Evolutionary conservation across 2,888 invertebrate genomes (phyloP), one percentile per base, ranked within the genome.

Genomic region (Dorcus hopei): DNA sequence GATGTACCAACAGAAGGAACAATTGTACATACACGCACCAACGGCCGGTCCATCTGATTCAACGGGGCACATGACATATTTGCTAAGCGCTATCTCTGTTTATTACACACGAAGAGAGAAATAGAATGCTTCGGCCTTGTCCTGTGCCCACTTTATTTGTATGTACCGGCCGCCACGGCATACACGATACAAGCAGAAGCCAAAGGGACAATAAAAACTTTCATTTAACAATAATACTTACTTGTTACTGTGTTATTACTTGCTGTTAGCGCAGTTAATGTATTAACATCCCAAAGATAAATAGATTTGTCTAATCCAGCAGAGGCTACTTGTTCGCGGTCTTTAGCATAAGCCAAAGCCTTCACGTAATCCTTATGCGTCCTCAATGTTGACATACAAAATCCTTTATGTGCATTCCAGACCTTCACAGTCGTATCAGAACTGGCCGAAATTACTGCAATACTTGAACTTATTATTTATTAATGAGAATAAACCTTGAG

Each of bases 341-440:
- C 97, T 77, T 92, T 93, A 14, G 98, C 98, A 79, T 99, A 99
- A 0, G 99, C 98, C 72, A 99, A 79, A 16, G 97, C 95, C 77
- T 97, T 93, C 8, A 99, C 99, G 80, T 99, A 99, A 77, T 99
- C 99, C 79, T 96, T 95, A 78, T 99, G 98, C 49, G 97, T 98
- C 61, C 98, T 84, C 65, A 99, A 81, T 2, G 98, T 99, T 0
- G 97, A 98, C 97, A 99, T 97, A 76, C 98, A 99, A 75, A 97
- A 97, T 7, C 98, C 97, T 82, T 97, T 98, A 67, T 97, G 95
- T 11, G 98, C 97, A 80, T 98, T 99, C 99, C 99, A 99, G 61
- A 99, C 97, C 81, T 99, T 99, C 0, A 99, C 97, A 45, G 99
- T 99, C 16, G 98, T 97, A 79, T 99, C 99, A 63, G 97, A 97